Evolutionary conservation across 1,140 invertebrate genomes (phyloP).

Genomic region (Oryzaephilus surinamensis): DNA sequence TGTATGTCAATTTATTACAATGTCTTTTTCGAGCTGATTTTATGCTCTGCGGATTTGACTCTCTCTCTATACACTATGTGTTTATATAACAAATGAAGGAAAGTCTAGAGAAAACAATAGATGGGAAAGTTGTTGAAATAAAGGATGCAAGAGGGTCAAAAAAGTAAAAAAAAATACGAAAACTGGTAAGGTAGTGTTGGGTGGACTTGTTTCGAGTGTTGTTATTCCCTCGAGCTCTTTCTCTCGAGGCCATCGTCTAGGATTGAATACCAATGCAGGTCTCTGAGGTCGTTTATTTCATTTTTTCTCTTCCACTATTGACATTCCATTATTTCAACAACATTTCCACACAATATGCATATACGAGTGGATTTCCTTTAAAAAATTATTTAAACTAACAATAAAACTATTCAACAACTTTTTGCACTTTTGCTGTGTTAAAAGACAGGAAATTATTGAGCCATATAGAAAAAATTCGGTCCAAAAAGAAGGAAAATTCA

Average conservation of each 20-base stretch:
- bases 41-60: slow-evolving; percentile 8
- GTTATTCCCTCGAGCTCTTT: slow-evolving; percentile 13
- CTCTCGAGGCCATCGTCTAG: slow-evolving; percentile 12
- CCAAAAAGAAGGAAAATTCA: no score
- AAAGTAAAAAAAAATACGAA: no score
- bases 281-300: slow-evolving; percentile 19
- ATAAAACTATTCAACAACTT: no score
- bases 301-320: slow-evolving; percentile 19
- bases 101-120: slow-evolving; percentile 7
- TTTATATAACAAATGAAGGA: slow-evolving; percentile 11
- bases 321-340: slow-evolving; percentile 18
- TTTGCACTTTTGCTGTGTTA: no score
- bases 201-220: slow-evolving; percentile 14
- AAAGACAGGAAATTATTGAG: no score
- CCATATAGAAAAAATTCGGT: no score
- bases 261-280: slow-evolving; percentile 20
- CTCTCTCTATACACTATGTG: no score
- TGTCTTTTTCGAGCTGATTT: slow-evolving; percentile 10
- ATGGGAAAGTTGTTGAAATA: slow-evolving; percentile 10
- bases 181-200: no score
- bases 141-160: slow-evolving; percentile 10
- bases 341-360: no score
- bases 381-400: no score
- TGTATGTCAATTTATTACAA: slow-evolving; percentile 8
- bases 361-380: no score